These are phyloP conservation scores for Halichoerus grypus DNA, from an alignment of 2,113 vertebrate species.

Conservation along the genomic window DNA sequence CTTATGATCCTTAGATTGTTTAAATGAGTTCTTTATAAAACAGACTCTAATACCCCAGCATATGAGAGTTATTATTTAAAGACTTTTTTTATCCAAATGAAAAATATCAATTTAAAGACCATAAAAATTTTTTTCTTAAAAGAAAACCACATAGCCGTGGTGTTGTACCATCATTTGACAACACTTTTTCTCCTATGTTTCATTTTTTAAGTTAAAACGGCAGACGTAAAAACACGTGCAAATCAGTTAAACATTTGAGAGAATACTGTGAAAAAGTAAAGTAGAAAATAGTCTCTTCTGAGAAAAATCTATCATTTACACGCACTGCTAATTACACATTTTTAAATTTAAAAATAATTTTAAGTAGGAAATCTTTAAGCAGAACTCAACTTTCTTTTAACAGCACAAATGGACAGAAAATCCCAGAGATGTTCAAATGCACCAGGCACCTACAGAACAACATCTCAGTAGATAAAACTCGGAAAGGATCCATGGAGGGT, in stretches of 20 bases:
- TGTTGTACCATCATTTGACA: background rate
- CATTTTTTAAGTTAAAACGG: conserved; percentile 31
- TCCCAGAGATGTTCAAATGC: background rate
- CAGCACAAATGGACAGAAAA: background rate
- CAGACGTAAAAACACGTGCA: background rate
- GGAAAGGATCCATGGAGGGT: background rate
- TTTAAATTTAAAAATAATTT: background rate
- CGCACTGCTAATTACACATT: background rate
- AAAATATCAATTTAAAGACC: conserved; percentile 4
- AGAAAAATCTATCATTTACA: background rate
- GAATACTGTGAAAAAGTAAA: conserved; percentile 15
- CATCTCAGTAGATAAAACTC: background rate
- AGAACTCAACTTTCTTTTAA: background rate
- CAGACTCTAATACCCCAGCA: background rate
- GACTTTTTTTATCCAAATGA: background rate
- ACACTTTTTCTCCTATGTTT: background rate
- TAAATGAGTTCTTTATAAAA: conserved; percentile 30
- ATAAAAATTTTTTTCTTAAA: conserved; percentile 28
- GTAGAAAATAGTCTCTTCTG: conserved; percentile 35
- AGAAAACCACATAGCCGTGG: background rate
- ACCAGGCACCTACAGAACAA: background rate
- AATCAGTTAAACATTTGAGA: conserved; percentile 44
- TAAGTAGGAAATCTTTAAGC: background rate
- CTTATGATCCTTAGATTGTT: background rate
- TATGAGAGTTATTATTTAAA: conserved; percentile 26